phyloP scores from a whole-genome alignment of 2,888 invertebrate genomes.

The Cordilura impudica region DNA sequence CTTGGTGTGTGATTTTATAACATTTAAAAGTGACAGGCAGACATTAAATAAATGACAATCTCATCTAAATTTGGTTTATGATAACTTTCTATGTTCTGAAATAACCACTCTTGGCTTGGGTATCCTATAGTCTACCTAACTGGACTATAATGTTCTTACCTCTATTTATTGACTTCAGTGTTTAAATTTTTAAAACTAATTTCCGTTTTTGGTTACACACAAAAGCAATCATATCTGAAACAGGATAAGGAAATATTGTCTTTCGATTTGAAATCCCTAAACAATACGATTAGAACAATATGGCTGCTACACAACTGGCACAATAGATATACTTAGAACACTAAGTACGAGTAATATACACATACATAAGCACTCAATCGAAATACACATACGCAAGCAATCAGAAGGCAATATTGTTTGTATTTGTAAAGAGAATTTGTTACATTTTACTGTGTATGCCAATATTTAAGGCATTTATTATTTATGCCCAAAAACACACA shows the following conservation, averaged over 20 bases:
- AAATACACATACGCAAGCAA: neutral
- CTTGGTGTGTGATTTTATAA: too few species aligned
- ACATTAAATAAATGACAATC: too few species aligned
- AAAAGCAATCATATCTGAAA: neutral
- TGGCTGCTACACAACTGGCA: too few species aligned
- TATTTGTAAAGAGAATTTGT: neutral
- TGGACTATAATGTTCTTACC: too few species aligned
- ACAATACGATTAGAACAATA: conserved; percentile 9
- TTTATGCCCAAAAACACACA: neutral
- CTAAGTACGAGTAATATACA: neutral
- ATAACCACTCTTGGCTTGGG: too few species aligned
- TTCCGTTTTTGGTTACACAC: neutral
- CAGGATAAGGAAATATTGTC: conserved; percentile 11
- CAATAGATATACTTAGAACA: neutral
- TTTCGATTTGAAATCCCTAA: conserved; percentile 8
- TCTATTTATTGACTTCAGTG: neutral
- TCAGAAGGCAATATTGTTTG: neutral
- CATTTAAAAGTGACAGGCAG: too few species aligned
- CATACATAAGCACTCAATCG: too few species aligned
- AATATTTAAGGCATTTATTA: conserved; percentile 9
- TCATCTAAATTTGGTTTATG: too few species aligned
- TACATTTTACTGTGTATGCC: neutral
- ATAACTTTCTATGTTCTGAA: too few species aligned
- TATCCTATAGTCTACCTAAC: too few species aligned
- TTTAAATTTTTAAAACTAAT: too few species aligned